Base-by-base conservation (phyloP, 2,113 vertebrate species). In the Oryzias melastigma region DNA sequence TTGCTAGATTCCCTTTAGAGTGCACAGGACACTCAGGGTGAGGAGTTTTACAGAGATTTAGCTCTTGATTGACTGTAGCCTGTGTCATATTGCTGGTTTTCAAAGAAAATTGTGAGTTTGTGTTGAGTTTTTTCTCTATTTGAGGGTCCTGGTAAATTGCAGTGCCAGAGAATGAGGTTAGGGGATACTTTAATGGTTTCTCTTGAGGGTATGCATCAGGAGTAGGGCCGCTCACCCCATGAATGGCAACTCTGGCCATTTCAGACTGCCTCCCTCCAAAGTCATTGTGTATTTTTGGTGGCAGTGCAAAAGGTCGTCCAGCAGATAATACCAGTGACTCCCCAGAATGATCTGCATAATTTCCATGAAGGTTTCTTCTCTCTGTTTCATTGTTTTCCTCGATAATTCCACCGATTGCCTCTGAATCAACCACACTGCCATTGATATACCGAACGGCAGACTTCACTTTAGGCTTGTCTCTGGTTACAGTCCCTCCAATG, bases 351-450 rank as follows among this genome's bases (percentile, higher is more conserved):
- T 77, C 83, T 45, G 57, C 61, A 60, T 58, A 62, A 58, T 22
- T 61, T 58, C 45, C 57, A 18, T 13, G 12, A 58, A 59, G 74
- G 45, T 50, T 35, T 18, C 16, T 52, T 18, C 4, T 17, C 14
- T 55, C 52, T 5, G 63, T 35, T 4, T 85, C 85, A 27, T 80
- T 83, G 0, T 49, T 66, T 17, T 85, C 81, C 8, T 85, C 51
- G n/a, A 84, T 90, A 42, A 91, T 91, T 29, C 90, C 91, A 2
- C 90, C 91, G 0, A 91, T 89, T 0, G 85, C 85, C 46, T 89
- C 89, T 0, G 91, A 89, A 67, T 91, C 90, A 0, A 92, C 91
- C 68, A 91, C 88, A 1, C 90, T 91, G 22, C 90, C 91, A 2
- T 92, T 92, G 47, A 68, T 78, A 61, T 90, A 88, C 40, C 86